These are phyloP conservation scores for Therioaphis trifolii DNA, from an alignment of 2,888 invertebrate genomes.

Conservation along the genomic window DNA sequence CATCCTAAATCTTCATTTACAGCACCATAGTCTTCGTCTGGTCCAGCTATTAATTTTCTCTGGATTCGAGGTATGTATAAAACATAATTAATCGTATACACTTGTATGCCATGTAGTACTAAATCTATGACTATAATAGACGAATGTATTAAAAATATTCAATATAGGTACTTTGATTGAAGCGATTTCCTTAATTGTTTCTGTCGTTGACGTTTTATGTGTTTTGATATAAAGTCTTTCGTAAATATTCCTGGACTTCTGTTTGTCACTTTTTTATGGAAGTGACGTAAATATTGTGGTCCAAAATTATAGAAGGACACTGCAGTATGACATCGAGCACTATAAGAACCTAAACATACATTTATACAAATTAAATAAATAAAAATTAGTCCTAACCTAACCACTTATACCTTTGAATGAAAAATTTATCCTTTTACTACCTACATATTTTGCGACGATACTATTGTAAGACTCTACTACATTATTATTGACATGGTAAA, in stretches of 20 bases:
- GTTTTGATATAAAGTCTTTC: background rate
- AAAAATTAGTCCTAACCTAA: slow-evolving; percentile 12
- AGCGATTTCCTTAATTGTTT: slow-evolving; percentile 11
- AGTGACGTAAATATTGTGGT: slow-evolving; percentile 1
- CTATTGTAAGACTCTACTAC: slow-evolving; percentile 5
- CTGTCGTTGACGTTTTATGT: background rate
- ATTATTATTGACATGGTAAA: slow-evolving; percentile 22
- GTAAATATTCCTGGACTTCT: slow-evolving; percentile 13
- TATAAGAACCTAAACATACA: background rate
- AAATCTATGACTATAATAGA: background rate
- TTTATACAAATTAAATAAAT: background rate
- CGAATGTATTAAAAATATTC: background rate
- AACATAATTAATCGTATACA: slow-evolving; percentile 1
- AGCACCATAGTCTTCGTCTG: too few species aligned
- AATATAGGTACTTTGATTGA: background rate
- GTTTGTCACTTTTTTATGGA: slow-evolving; percentile 4
- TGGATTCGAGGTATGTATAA: background rate
- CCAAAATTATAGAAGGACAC: background rate
- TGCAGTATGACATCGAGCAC: slow-evolving; percentile 1
- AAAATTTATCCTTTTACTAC: slow-evolving; percentile 17
- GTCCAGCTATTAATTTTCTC: slow-evolving; percentile 20
- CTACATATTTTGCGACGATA: slow-evolving; percentile 2
- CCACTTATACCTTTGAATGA: slow-evolving; percentile 12
- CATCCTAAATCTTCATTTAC: slow-evolving; percentile 5
- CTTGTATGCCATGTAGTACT: background rate